Conservation (phyloP, 2,888 invertebrate species). For the Neoitamus cyanurus region DNA sequence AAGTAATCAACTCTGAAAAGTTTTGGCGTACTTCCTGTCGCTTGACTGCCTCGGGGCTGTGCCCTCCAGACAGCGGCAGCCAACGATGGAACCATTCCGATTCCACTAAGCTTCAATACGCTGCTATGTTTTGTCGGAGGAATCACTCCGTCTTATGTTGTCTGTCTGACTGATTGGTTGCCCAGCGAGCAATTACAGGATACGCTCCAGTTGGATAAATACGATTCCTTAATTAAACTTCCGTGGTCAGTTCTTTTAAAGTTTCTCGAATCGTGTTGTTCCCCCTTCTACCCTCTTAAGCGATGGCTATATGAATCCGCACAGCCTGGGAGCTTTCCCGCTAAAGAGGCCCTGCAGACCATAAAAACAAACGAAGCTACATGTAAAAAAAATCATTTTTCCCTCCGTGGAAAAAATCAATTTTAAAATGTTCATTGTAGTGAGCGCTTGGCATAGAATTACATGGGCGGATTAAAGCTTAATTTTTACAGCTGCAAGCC, state of each 20-base stretch:
- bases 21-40: constrained; percentile 15
- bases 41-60: neutral
- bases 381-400: neutral
- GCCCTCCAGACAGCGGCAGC: neutral
- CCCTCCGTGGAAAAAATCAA: neutral
- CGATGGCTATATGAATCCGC: neutral
- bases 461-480: neutral
- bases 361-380: neutral
- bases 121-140: neutral
- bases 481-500: neutral
- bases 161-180: neutral
- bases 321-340: neutral
- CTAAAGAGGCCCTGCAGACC: neutral
- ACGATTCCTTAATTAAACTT: neutral
- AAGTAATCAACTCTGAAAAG: constrained; percentile 28
- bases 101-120: neutral
- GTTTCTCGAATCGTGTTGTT: neutral
- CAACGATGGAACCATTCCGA: neutral
- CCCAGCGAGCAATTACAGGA: neutral
- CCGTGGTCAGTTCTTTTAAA: neutral
- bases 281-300: neutral
- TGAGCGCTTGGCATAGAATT: neutral
- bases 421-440: neutral
- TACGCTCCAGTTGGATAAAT: neutral
- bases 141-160: constrained; percentile 1